A percentile compares a stretch with the other conserved stretches of the same genome.
Conservation (phyloP, 2,888 invertebrate genomes). For the Tenthredo livida region DNA sequence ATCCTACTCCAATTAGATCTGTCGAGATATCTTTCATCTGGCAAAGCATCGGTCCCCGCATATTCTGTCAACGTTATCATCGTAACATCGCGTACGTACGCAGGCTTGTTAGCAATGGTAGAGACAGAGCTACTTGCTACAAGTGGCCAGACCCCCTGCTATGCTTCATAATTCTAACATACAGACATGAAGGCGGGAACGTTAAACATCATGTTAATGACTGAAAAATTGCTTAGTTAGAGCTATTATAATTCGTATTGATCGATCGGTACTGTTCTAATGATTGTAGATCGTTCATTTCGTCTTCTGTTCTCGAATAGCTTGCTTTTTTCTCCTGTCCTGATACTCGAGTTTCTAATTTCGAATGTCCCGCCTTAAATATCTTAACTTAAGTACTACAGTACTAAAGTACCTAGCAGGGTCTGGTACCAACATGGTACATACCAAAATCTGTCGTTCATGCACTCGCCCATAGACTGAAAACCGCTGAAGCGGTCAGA, state of each 20-base stretch:
- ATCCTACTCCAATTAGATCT: neutral
- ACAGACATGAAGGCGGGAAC: neutral
- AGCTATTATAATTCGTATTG: neutral
- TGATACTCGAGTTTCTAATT: neutral
- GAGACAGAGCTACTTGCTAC: neutral
- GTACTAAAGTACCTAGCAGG: constrained; percentile 20
- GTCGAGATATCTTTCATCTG: neutral
- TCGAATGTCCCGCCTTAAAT: neutral
- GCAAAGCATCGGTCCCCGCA: neutral
- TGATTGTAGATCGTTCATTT: neutral
- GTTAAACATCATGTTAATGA: neutral
- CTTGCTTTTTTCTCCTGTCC: neutral
- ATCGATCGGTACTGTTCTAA: neutral
- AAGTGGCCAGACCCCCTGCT: neutral
- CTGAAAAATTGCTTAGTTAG: neutral
- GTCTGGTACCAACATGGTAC: constrained; percentile 8
- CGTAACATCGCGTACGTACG: neutral
- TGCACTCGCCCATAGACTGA: neutral
- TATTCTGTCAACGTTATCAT: neutral
- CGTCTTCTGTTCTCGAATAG: neutral
- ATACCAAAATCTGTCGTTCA: neutral
- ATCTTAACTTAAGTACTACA: neutral
- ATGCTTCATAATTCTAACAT: neutral
- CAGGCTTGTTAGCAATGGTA: neutral
- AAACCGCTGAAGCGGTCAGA: neutral